Evolutionary conservation across 2,888 invertebrate species (phyloP), one percentile per base, ranked within the genome.

Genomic region (Ceratothoa steindachneri): DNA sequence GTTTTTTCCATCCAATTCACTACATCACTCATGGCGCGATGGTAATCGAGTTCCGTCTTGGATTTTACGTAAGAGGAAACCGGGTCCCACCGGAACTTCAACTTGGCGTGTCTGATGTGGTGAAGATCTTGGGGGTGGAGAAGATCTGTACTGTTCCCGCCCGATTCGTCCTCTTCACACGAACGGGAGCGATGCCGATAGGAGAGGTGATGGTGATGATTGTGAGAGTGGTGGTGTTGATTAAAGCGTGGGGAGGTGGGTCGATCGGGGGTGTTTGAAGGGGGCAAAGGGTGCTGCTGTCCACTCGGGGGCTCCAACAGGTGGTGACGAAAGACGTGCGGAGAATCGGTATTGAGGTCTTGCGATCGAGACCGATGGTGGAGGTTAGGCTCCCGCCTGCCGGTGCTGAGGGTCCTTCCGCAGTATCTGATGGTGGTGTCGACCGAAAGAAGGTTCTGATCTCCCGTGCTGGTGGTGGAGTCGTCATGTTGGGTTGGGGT

Each of bases 21-120:
- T 22, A 88, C 87, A 81, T 88, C 88, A 9, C 87, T 87, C 88
- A 88, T 88, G 1, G 88, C 88, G 74, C 88, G 82, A 0, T 87
- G 87, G 80, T 88, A 88, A 80, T 88, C 88, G 82, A 88, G 86
- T 80, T 89, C 88, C 28, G 89, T 83, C 77, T 88, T 87, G 29
- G 88, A 86, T 82, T 89, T 89, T 77, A 87, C 86, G 70, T 87
- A 82, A 81, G 87, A 86, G 82, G 87, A 87, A 55, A 85, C 86
- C 5, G 86, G 84, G 15, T 41, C 41, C 5, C 5, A 5, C 24
- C 53, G 31, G n/a, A 51, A 28, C 52, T 73, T 74, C 51, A 30
- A 28, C 28, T 67, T 55, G 7, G 28, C 31, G 41, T 41, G 60
- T 29, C 41, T 28, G 27, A 60, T 41, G 7, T 71, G 12, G 19